Percentiles rank a stretch among this genome's conserved stretches.
phyloP scores from a whole-genome alignment of 1,140 invertebrate genomes.

The Nixonia krombeini region DNA sequence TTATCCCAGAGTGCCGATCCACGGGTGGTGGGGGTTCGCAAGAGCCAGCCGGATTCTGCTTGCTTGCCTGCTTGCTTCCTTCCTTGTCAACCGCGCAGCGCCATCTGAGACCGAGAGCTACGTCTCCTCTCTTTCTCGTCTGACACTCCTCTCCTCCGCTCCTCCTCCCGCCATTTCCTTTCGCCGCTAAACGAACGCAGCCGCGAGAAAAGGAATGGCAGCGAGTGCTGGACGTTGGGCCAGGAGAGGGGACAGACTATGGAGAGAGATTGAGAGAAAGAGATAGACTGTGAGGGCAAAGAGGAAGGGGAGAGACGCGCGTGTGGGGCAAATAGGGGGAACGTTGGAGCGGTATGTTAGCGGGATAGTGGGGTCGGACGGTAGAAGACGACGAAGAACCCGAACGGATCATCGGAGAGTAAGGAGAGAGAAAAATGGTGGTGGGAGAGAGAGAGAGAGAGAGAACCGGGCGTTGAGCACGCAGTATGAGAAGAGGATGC shows the following conservation, averaged over 20 bases:
- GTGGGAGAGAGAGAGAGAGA: not conserved
- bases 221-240: not conserved
- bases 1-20: slow-evolving; percentile 19
- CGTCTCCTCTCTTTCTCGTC: not conserved
- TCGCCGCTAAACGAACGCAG: not conserved
- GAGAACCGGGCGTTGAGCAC: not conserved
- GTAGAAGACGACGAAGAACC: not conserved
- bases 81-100: slow-evolving; percentile 14
- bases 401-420: not conserved
- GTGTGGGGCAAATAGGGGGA: slow-evolving; percentile 11
- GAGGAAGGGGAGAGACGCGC: slow-evolving; percentile 12
- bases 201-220: not conserved
- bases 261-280: too few relatives aligned
- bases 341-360: not conserved
- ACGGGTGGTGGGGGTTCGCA: slow-evolving; percentile 23
- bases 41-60: slow-evolving; percentile 24
- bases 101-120: slow-evolving; percentile 24
- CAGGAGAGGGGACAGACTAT: too few relatives aligned
- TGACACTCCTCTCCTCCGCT: not conserved
- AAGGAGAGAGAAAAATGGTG: not conserved
- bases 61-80: too few relatives aligned
- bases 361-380: not conserved
- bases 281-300: not conserved
- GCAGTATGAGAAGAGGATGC: slow-evolving; percentile 1
- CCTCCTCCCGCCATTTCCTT: not conserved